Conservation (phyloP, 2,113 vertebrate genomes). For the Trinectes maculatus region DNA sequence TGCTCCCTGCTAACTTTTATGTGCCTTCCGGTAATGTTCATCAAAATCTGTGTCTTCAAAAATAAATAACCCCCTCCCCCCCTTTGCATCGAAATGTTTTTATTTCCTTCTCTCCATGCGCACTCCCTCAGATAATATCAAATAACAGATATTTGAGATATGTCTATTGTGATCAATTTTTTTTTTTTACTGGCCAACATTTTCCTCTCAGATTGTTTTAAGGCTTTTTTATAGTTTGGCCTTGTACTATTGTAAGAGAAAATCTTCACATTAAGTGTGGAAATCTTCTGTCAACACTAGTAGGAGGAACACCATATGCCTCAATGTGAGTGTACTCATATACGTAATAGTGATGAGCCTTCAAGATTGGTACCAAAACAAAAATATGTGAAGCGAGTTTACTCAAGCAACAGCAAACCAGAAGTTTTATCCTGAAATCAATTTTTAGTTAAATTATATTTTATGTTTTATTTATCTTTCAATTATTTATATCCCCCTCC, state of each 20-base stretch:
- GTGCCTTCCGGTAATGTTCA: slow-evolving; percentile 70
- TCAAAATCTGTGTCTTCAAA: slow-evolving; percentile 60
- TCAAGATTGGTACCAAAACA: background rate
- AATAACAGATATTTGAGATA: slow-evolving; percentile 2
- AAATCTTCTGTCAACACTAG: too few relatives aligned
- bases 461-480: too few relatives aligned
- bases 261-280: too few relatives aligned
- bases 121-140: background rate
- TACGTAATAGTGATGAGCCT: slow-evolving; percentile 9
- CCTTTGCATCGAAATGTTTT: slow-evolving; percentile 51
- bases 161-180: slow-evolving; percentile 10
- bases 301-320: background rate
- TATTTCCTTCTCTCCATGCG: slow-evolving; percentile 15
- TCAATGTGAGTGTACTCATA: background rate
- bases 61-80: slow-evolving; percentile 63
- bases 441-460: too few relatives aligned
- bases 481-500: too few relatives aligned
- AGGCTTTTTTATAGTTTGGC: too few relatives aligned
- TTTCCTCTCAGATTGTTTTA: too few relatives aligned
- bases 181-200: slow-evolving; percentile 18
- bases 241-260: too few relatives aligned
- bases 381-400: background rate
- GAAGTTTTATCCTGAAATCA: too few relatives aligned
- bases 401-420: background rate
- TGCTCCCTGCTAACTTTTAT: slow-evolving; percentile 71